phyloP scores from a whole-genome alignment of 2,888 invertebrate genomes.

The Stomorhina lunata region DNA sequence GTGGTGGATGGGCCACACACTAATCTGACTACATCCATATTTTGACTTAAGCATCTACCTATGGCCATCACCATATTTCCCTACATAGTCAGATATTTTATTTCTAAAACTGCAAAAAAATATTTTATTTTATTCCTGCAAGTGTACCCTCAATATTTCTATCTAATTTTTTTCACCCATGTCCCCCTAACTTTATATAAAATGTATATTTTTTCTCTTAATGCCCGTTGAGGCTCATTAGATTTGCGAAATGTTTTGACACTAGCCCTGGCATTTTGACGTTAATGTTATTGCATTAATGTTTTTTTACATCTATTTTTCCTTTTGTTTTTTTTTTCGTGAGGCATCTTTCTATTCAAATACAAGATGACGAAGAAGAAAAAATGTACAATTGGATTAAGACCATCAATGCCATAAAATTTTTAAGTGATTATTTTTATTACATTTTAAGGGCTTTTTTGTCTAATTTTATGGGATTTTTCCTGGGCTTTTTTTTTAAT shows the following conservation, averaged over 20 bases:
- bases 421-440: slow-evolving; percentile 68
- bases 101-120: too few relatives aligned
- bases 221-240: slow-evolving; percentile 79
- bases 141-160: slow-evolving; percentile 12
- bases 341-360: slow-evolving; percentile 1
- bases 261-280: slow-evolving; percentile 67
- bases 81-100: too few relatives aligned
- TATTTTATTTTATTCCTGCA: too few relatives aligned
- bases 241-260: slow-evolving; percentile 77
- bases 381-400: slow-evolving; percentile 67
- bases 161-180: not conserved
- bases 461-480: slow-evolving; percentile 49
- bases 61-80: too few relatives aligned
- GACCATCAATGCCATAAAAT: slow-evolving; percentile 67
- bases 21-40: too few relatives aligned
- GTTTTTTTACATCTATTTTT: slow-evolving; percentile 11
- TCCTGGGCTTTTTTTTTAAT: slow-evolving; percentile 26
- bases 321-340: not conserved
- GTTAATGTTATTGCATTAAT: slow-evolving; percentile 68
- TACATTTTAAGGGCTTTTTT: slow-evolving; percentile 62
- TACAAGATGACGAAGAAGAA: too few relatives aligned
- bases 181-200: not conserved
- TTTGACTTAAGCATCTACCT: too few relatives aligned
- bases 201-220: slow-evolving; percentile 65
- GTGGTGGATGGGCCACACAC: too few relatives aligned